Evolutionary conservation across 2,888 invertebrate species (phyloP), one percentile per base, ranked within the genome.

Genomic region (Cordilura impudica): DNA sequence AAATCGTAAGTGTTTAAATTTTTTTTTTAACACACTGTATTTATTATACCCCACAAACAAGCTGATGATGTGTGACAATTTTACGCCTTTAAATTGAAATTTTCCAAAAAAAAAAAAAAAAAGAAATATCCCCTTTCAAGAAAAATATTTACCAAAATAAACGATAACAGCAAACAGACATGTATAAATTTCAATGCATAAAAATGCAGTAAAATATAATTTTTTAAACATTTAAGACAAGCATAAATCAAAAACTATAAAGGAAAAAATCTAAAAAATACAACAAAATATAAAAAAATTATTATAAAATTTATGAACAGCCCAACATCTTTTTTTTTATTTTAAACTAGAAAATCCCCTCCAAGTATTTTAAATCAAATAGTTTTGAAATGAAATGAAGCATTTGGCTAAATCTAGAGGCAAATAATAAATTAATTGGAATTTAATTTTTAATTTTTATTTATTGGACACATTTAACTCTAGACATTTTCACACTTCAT

Each of bases 141-240:
- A 83, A 39, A 39, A 83, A 83, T 82, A 82, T 82, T 78, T 67
- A 78, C 67, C 61, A 61, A 47, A 81, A 69, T 83, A 81, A 81
- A 67, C n/a, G n/a, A n/a, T n/a, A n/a, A n/a, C 23, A 23, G 10
- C n/a, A 16, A 54, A 23, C 35, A 35, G 2, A 45, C 56, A 75
- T 10, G 47, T 49, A 71, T 71, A 71, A 67, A 79, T 79, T 71
- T 79, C 66, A 79, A 82, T 84, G 86, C 86, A 86, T 86, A 86
- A 86, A 86, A 86, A 85, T 85, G 84, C 86, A 85, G 85, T 86
- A 86, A 86, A 86, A 86, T 83, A 86, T 84, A 83, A 83, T 67
- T 83, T 84, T 82, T 82, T 82, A 85, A 86, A 85, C 83, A 78
- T 83, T 84, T 78, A 84, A 84, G 85, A 83, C 82, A 81, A 72